phyloP scores from a whole-genome alignment of 2,113 vertebrate genomes.

The Sardina pilchardus region DNA sequence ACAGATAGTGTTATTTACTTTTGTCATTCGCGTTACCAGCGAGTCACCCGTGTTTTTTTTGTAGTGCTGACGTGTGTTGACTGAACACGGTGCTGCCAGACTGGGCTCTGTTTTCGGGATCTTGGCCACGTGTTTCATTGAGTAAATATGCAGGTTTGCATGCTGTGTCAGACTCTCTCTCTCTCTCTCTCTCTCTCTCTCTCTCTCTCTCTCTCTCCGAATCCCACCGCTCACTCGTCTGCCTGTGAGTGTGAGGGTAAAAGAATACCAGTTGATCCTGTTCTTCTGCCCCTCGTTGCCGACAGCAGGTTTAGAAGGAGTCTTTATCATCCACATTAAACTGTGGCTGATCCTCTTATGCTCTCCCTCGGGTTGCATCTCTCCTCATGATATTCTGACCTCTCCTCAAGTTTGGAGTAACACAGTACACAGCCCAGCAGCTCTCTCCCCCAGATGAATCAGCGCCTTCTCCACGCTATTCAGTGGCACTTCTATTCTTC shows the following conservation, averaged over 20 bases:
- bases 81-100: background rate
- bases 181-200: background rate
- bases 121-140: background rate
- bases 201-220: background rate
- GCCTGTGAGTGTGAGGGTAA: background rate
- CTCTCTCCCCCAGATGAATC: background rate
- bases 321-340: conserved; percentile 42
- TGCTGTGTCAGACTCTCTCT: background rate
- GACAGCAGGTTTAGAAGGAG: conserved; percentile 26
- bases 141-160: background rate
- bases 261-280: conserved; percentile 39
- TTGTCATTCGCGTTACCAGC: background rate
- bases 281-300: conserved; percentile 26
- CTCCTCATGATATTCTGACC: conserved; percentile 17
- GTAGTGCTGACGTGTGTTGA: background rate
- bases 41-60: background rate
- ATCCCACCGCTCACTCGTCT: background rate
- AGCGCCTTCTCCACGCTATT: background rate
- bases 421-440: background rate
- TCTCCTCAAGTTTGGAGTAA: conserved; percentile 19
- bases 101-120: background rate
- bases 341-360: conserved; percentile 31
- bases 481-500: background rate
- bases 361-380: conserved; percentile 15
- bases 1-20: background rate